These are phyloP conservation scores for Serrognathus titanus DNA, from an alignment of 2,888 invertebrate genomes.

Conservation along the genomic window DNA sequence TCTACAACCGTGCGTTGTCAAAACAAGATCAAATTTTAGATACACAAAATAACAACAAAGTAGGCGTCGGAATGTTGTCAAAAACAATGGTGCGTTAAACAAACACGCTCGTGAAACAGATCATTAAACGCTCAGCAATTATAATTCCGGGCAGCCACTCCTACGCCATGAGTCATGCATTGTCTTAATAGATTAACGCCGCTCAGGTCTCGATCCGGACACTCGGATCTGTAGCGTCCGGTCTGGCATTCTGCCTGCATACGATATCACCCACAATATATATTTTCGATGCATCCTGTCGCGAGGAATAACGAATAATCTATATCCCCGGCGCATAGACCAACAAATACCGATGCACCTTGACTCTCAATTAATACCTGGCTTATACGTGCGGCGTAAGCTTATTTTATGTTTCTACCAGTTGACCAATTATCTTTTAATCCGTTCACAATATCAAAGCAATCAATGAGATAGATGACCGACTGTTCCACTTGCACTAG, in stretches of 20 bases:
- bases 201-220: constrained; percentile 27
- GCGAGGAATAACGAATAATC: constrained; percentile 41
- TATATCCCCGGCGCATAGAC: constrained; percentile 43
- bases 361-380: constrained; percentile 38
- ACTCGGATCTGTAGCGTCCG: constrained; percentile 34
- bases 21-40: background rate
- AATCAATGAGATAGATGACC: constrained; percentile 22
- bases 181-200: constrained; percentile 22
- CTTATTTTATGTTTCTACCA: constrained; percentile 42
- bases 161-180: constrained; percentile 21
- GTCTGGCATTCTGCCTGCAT: constrained; percentile 38
- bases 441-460: constrained; percentile 19
- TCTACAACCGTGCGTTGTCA: no score
- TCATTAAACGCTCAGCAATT: constrained; percentile 25
- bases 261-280: constrained; percentile 32
- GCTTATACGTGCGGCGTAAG: constrained; percentile 40
- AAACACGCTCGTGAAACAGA: constrained; percentile 20
- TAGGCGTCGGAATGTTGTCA: background rate
- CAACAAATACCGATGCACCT: constrained; percentile 43
- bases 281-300: constrained; percentile 36
- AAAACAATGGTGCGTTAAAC: constrained; percentile 7
- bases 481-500: constrained; percentile 35
- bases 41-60: background rate
- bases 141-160: constrained; percentile 26
- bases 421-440: constrained; percentile 30